phyloP scores from a whole-genome alignment of 2,888 invertebrate genomes.

The Druceiella hillmani region DNA sequence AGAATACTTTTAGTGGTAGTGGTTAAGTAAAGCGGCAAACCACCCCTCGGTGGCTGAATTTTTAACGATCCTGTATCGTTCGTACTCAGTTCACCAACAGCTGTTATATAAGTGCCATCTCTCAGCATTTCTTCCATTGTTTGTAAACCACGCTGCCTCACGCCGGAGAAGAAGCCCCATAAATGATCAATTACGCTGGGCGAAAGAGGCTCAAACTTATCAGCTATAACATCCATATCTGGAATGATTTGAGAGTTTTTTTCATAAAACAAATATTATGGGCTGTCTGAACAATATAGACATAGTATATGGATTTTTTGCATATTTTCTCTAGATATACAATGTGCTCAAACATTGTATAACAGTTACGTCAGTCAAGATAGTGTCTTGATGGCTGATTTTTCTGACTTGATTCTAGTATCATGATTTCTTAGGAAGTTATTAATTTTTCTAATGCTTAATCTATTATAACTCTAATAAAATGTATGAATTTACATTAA shows the following conservation, averaged over 20 bases:
- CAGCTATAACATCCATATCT: conserved; percentile 78
- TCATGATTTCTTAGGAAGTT: no score
- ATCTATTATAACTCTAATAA: no score
- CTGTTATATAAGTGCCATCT: conserved; percentile 74
- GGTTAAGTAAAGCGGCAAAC: conserved; percentile 71
- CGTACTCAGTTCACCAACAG: conserved; percentile 69
- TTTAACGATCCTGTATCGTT: conserved; percentile 59
- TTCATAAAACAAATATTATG: not conserved
- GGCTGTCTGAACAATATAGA: not conserved
- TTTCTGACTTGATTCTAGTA: no score
- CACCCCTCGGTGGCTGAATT: conserved; percentile 67
- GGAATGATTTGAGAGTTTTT: conserved; percentile 29
- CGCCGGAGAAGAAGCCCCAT: conserved; percentile 81
- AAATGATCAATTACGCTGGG: conserved; percentile 73
- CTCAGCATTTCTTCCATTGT: conserved; percentile 83
- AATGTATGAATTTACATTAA: no score
- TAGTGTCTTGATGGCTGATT: no score
- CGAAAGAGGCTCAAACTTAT: conserved; percentile 73
- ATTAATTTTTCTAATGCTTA: no score
- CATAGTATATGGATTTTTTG: conserved; percentile 1
- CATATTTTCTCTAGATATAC: no score
- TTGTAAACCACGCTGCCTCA: conserved; percentile 77
- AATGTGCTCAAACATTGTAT: no score
- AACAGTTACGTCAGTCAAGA: no score
- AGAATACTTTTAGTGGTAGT: conserved; percentile 72